phyloP scores from a whole-genome alignment of 30 jellyfish, hydroid and myxozoan genomes.

The Pseudorhiza aurosa region DNA sequence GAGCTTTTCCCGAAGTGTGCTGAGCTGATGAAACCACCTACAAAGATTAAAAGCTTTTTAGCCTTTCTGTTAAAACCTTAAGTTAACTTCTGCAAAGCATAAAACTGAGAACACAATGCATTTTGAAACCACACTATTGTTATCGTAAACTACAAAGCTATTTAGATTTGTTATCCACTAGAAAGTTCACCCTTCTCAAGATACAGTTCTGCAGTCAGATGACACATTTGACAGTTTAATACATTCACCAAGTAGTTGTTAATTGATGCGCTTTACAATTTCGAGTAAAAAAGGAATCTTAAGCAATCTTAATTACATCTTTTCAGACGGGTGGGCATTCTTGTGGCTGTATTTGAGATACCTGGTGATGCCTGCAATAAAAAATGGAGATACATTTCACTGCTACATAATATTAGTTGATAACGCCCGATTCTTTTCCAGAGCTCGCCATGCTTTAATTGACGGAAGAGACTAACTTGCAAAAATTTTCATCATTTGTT shows the following conservation, averaged over 20 bases:
- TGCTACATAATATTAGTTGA: no score
- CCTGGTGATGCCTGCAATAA: constrained; percentile 57
- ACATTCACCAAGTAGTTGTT: background rate
- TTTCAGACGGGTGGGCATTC: constrained; percentile 47
- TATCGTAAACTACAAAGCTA: background rate
- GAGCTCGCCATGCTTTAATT: no score
- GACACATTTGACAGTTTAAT: background rate
- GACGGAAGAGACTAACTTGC: no score
- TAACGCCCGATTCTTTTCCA: no score
- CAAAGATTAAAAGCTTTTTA: no score
- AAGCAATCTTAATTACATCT: background rate
- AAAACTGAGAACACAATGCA: background rate
- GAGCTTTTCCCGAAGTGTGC: no score
- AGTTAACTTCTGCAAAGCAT: background rate
- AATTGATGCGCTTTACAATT: background rate
- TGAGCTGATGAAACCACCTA: no score
- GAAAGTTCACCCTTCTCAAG: background rate
- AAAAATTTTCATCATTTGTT: no score
- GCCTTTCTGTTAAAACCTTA: background rate
- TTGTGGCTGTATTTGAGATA: constrained; percentile 44
- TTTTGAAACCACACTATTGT: constrained; percentile 4
- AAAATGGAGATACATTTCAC: no score
- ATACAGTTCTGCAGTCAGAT: background rate
- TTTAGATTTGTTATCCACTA: background rate
- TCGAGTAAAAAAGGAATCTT: background rate